A percentile compares a stretch with the other conserved stretches of the same genome.
Evolutionary conservation across 2,113 vertebrate genomes (phyloP).

Genomic region (Atrichornis clamosus): DNA sequence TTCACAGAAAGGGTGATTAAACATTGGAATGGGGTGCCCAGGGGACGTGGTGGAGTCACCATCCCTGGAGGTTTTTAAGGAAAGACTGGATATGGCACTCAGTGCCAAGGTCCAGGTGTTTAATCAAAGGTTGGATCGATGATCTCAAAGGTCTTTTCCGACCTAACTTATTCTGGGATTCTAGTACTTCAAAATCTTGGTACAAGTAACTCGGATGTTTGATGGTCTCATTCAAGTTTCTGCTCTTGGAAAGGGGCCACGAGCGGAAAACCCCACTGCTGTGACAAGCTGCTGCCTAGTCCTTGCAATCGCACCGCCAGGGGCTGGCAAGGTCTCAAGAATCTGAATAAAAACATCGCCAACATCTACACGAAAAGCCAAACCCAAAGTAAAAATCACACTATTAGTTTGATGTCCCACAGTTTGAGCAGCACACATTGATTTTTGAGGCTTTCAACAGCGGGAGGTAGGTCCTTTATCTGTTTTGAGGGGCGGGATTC

Average conservation of each 20-base stretch:
- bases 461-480: neutral
- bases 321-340: neutral
- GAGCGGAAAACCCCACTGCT: neutral
- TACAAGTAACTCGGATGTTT: neutral
- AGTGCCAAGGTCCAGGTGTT: neutral
- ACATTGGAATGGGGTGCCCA: no score
- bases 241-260: neutral
- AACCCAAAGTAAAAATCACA: neutral
- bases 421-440: neutral
- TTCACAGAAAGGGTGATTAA: neutral
- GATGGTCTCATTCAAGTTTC: neutral
- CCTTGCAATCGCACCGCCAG: accelerated
- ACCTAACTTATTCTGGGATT: neutral
- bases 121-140: neutral
- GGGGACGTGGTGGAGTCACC: neutral
- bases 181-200: no score
- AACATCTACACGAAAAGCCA: accelerated
- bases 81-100: neutral
- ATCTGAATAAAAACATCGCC: neutral
- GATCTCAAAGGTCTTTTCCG: neutral
- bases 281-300: neutral
- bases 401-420: neutral
- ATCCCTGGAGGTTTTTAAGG: neutral
- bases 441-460: neutral
- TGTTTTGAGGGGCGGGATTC: neutral